Conservation (phyloP, 2,888 invertebrate genomes). For the Limnephilus lunatus region DNA sequence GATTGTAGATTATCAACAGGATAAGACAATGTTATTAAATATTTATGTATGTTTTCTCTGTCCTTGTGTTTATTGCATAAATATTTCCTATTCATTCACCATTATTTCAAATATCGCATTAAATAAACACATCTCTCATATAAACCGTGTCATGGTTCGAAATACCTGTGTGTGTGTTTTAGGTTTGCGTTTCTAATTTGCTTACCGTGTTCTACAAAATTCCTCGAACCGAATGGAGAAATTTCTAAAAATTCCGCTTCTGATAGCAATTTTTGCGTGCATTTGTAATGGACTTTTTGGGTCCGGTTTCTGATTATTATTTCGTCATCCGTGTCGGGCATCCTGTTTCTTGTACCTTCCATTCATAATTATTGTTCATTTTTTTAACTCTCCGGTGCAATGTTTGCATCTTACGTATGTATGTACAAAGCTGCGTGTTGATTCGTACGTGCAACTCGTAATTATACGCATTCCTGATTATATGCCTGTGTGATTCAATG, state of each 20-base stretch:
- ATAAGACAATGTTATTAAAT: background rate
- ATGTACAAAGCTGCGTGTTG: constrained; percentile 3
- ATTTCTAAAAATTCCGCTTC: constrained; percentile 5
- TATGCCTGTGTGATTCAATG: constrained; percentile 6
- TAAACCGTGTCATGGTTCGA: background rate
- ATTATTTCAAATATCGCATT: background rate
- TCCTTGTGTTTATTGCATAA: background rate
- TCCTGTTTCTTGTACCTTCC: constrained; percentile 36
- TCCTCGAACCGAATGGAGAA: background rate
- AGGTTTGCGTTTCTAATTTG: background rate
- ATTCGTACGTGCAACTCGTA: background rate
- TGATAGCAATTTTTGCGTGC: constrained; percentile 1
- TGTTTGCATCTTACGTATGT: constrained; percentile 4
- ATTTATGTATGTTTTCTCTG: background rate
- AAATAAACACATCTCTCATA: background rate
- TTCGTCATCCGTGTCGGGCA: constrained; percentile 38
- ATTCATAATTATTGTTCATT: constrained; percentile 2
- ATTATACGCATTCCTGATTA: background rate
- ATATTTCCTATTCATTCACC: background rate
- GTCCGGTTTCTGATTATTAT: constrained; percentile 40
- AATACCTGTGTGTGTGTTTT: background rate
- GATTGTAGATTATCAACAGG: background rate
- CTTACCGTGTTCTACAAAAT: background rate
- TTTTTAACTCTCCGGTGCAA: background rate
- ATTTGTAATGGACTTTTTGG: background rate